These are phyloP conservation scores for Piaya cayana DNA, from an alignment of 2,113 vertebrate genomes.

Conservation along the genomic window DNA sequence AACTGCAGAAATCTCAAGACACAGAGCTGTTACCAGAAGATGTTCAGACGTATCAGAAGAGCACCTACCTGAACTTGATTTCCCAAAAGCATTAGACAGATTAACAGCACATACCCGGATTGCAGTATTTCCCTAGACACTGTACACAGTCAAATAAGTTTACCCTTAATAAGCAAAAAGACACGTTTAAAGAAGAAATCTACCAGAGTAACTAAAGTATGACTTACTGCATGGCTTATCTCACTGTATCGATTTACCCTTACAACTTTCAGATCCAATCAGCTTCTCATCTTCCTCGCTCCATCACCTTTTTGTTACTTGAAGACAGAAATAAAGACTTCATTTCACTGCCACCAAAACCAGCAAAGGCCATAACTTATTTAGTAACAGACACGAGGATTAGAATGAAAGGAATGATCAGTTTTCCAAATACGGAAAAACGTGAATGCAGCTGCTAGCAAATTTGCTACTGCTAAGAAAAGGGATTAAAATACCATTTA, in stretches of 20 bases:
- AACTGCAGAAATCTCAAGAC: fast-evolving
- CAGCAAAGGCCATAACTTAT: background rate
- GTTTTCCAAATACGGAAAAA: background rate
- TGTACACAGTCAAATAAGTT: fast-evolving
- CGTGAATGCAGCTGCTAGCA: background rate
- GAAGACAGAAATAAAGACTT: background rate
- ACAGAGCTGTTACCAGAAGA: background rate
- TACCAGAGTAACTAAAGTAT: background rate
- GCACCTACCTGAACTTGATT: background rate
- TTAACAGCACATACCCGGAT: fast-evolving
- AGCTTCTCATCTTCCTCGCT: background rate
- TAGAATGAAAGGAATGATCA: fast-evolving
- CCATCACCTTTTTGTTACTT: background rate
- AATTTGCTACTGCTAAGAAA: background rate
- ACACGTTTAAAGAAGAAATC: background rate
- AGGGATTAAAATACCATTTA: background rate
- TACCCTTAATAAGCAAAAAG: background rate
- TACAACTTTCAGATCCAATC: background rate
- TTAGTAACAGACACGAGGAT: background rate
- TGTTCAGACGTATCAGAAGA: background rate
- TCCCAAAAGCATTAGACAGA: background rate
- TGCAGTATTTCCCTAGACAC: background rate
- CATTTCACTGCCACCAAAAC: background rate
- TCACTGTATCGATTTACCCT: background rate
- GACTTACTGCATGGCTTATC: background rate